Percentiles rank a stretch among this genome's conserved stretches.
phyloP scores from a whole-genome alignment of 2,113 vertebrate genomes.

The Nothoprocta pentlandii region DNA sequence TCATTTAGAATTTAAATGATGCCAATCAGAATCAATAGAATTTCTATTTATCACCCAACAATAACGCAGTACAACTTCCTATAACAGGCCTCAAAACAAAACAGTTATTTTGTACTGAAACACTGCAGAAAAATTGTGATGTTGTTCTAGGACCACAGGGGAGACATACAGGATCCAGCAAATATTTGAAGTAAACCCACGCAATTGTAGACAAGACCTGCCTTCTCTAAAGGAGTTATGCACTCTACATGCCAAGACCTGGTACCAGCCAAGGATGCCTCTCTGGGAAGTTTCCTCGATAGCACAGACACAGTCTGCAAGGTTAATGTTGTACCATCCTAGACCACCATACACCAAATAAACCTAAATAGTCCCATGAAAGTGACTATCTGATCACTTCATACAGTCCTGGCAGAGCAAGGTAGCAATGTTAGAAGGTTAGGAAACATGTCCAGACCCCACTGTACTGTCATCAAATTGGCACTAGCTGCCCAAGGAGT shows the following conservation, averaged over 20 bases:
- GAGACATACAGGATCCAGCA: not conserved
- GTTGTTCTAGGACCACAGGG: not conserved
- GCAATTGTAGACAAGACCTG: not conserved
- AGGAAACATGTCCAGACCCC: not conserved
- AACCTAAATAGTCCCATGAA: not conserved
- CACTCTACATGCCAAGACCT: not conserved
- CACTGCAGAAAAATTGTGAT: not conserved
- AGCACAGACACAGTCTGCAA: not conserved
- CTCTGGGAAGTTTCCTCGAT: not conserved
- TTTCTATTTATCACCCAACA: not conserved
- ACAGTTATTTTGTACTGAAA: not conserved
- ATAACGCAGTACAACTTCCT: not conserved
- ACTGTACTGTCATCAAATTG: not conserved
- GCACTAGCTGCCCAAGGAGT: not conserved
- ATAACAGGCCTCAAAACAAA: not conserved
- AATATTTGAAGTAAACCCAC: not conserved
- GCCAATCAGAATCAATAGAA: not conserved
- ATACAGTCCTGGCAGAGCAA: not conserved
- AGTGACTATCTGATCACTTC: not conserved
- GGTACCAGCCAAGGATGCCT: not conserved
- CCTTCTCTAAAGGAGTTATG: not conserved
- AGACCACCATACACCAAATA: not conserved
- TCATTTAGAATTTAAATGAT: not conserved
- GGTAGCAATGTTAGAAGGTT: not conserved
- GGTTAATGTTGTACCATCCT: not conserved